These are phyloP conservation scores for Oxyteleia sp. DNA, from an alignment of 2,888 invertebrate genomes.

Conservation along the genomic window DNA sequence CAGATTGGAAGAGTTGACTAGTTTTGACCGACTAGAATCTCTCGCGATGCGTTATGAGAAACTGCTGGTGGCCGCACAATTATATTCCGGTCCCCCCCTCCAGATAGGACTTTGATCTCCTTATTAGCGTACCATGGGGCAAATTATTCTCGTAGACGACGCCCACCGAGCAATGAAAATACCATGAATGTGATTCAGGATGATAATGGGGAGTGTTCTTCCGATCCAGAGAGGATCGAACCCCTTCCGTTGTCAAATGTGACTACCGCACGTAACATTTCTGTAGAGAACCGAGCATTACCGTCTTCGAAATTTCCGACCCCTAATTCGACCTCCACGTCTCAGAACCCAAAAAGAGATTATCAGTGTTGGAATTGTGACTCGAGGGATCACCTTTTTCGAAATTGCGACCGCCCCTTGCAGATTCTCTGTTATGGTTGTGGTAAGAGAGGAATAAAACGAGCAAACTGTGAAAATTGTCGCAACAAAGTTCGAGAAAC, in stretches of 20 bases:
- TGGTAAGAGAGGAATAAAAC: slow-evolving; percentile 4
- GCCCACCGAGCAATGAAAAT: no score
- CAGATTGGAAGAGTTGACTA: background rate
- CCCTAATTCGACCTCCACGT: no score
- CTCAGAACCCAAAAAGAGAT: no score
- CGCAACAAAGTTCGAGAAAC: no score
- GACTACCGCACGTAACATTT: no score
- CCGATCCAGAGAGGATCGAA: no score
- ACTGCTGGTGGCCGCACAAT: background rate
- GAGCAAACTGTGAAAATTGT: slow-evolving; percentile 2
- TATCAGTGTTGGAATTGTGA: slow-evolving; percentile 37
- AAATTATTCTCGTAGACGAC: no score
- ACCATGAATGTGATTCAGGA: no score
- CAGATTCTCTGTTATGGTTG: slow-evolving; percentile 25
- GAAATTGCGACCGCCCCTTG: slow-evolving; percentile 2
- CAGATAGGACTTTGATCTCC: background rate
- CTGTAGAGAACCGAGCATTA: no score
- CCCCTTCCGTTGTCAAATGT: no score
- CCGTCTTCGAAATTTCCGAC: no score
- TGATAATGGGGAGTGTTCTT: no score
- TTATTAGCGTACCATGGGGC: background rate
- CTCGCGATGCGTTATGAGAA: background rate
- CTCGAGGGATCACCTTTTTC: background rate
- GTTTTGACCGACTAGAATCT: background rate
- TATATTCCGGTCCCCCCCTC: background rate